Evolutionary conservation across 2,797 vertebrate species (phyloP), one percentile per base, ranked within the genome.

Genomic region (Meriones psammophilus): DNA sequence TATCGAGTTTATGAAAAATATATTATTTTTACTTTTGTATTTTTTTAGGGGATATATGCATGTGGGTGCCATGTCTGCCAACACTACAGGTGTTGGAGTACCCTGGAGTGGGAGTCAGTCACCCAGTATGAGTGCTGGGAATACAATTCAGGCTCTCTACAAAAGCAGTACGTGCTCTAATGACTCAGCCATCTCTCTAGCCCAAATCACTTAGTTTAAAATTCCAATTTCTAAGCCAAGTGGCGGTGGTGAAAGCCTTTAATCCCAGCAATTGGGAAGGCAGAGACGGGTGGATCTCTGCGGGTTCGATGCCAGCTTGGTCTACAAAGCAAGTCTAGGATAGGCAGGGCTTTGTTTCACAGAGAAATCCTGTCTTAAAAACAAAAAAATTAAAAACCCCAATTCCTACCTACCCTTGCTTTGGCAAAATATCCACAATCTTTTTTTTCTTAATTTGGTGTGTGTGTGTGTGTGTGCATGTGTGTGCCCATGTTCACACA

Each of bases 141-240:
- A 33, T 22, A 66, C 5, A 68, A 68, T 26, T 50, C 42, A 22
- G 62, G 39, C 62, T 68, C 62, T 50, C 81, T 68, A 62, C 28
- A 68, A 22, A 18, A 50, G 14, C 36, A 62, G 22, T 28, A 42
- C 17, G 58, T 83, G 79, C 80, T 42, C 36, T 15, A 62, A 62
- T 39, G 66, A 58, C 15, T 66, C 39, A 33, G 36, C 60, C 58
- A 84, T 46, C 62, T 66, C 62, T 66, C 39, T 14, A 66, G 62
- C 39, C 74, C 42, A 30, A 66, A 66, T 28, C 20, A 69, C 20
- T 26, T 50, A 77, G 20, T 96, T 96, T 96, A 95, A 93, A 92
- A 68, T 93, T 96, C 73, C 66, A 96, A 13, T 58, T 58, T 58
- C 56, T 58, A 58, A 58, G 56, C 17, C 14, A 18, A 18, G 56